These are phyloP conservation scores for Hydrotaea diabolus DNA, from an alignment of 2,888 invertebrate genomes.

Conservation along the genomic window DNA sequence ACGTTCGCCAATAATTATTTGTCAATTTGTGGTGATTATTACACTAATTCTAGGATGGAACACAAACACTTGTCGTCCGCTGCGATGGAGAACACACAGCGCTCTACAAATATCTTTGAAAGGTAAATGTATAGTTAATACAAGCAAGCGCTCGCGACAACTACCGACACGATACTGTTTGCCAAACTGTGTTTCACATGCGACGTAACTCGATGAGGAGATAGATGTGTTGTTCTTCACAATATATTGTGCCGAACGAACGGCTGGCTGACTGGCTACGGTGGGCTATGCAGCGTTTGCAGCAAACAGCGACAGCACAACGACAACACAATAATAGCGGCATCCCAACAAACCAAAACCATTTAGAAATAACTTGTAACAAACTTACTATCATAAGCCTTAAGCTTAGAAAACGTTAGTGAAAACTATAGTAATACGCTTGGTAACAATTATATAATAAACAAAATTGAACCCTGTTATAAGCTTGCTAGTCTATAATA, in stretches of 20 bases:
- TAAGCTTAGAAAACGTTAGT: no score
- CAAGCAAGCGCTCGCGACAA: constrained; percentile 77
- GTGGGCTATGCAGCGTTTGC: constrained; percentile 33
- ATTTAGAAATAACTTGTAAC: no score
- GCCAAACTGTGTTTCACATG: constrained; percentile 58
- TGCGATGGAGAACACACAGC: constrained; percentile 55
- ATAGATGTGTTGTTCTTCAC: constrained; percentile 25
- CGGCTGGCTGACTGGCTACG: constrained; percentile 25
- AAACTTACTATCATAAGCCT: no score
- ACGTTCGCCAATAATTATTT: neutral
- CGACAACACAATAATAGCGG: constrained; percentile 59
- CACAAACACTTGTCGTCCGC: constrained; percentile 64
- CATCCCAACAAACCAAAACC: no score
- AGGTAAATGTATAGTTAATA: constrained; percentile 44
- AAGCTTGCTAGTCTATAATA: no score
- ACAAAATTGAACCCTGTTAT: no score
- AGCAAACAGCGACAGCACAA: constrained; percentile 62
- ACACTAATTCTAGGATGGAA: constrained; percentile 63
- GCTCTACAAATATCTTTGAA: constrained; percentile 44
- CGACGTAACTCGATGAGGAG: constrained; percentile 50
- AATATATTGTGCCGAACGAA: neutral
- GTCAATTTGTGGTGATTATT: constrained; percentile 34
- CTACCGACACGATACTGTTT: constrained; percentile 79
- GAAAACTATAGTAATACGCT: no score
- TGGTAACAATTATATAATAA: no score